Base-by-base conservation (phyloP, 2,113 vertebrate genomes). In the Eulemur rufifrons region DNA sequence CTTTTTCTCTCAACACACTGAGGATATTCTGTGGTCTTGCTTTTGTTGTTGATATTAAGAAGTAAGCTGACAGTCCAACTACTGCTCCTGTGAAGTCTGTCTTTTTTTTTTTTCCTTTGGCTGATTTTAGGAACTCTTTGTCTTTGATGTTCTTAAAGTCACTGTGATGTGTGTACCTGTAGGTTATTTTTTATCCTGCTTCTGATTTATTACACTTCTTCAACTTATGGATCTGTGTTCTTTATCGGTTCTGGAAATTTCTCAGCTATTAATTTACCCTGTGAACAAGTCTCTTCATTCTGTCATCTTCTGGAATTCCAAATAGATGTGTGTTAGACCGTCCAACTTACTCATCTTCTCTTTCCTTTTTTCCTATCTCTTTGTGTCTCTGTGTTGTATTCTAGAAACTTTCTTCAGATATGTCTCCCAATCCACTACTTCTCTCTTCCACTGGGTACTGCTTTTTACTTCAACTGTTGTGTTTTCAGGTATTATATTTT, bases 121-220 rank as follows among this genome's bases (percentile, higher is more conserved):
- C 52, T 63, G 17, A 84, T 90, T 81, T 71, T 77, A 83, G 37
- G 25, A 91, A 71, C 37, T 95, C 63, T 83, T 86, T 73, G 27
- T 84, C 21, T 81, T 89, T 87, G 15, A 74, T 66, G 5, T 13
- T 23, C 34, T 71, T 91, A 86, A 64, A 73, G 64, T 91, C 45
- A 59, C 61, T 76, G 2, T 69, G 76, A n/a, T 20, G 0, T 91
- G 23, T n/a, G 52, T 47, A 61, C 4, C 3, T 91, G 6, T 52
- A 91, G 56, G 25, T 84, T 94, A 74, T 13, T 94, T 92, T 95
- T 80, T 92, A 61, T 89, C 39, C 23, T 94, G 39, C 63, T 94
- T 89, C 77, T 71, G 39, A 78, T 85, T 96, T 52, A 81, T 81
- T 82, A 68, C 8, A n/a, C 74, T 96, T 95, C 54, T 89, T 95